These are phyloP conservation scores for Cirrhinus mrigala DNA, from an alignment of 2,797 vertebrate species.

Conservation along the genomic window DNA sequence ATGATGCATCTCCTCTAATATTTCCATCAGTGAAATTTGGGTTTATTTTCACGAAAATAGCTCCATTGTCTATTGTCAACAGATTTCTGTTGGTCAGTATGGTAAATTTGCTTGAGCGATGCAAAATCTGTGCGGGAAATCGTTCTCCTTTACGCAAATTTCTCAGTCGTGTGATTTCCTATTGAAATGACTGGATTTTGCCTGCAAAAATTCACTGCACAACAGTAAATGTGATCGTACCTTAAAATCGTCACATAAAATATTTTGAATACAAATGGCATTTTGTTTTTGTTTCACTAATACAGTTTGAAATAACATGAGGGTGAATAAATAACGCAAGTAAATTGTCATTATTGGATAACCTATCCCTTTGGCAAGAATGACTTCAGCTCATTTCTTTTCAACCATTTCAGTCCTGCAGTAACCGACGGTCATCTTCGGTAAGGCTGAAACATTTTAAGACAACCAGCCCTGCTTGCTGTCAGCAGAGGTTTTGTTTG, in stretches of 20 bases:
- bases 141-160: too few species aligned
- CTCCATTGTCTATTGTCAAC: background rate
- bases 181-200: too few species aligned
- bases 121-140: too few species aligned
- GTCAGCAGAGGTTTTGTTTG: constrained; percentile 36
- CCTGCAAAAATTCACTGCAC: background rate
- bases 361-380: background rate
- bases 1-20: background rate
- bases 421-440: background rate
- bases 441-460: constrained; percentile 13
- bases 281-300: background rate
- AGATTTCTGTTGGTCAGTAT: background rate
- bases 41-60: background rate
- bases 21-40: background rate
- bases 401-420: background rate
- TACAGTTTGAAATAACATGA: background rate
- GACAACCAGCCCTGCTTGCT: constrained; percentile 8
- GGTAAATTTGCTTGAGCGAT: background rate
- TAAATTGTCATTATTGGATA: background rate
- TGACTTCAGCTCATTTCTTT: background rate
- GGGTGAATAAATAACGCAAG: background rate
- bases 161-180: background rate
- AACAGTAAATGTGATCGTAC: background rate
- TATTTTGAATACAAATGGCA: background rate
- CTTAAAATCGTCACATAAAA: background rate